Percentiles rank a stretch among this genome's conserved stretches.
Evolutionary conservation across 35 echinoderm and acorn worm species (phyloP).

Genomic region (Ophioderma brevispina): DNA sequence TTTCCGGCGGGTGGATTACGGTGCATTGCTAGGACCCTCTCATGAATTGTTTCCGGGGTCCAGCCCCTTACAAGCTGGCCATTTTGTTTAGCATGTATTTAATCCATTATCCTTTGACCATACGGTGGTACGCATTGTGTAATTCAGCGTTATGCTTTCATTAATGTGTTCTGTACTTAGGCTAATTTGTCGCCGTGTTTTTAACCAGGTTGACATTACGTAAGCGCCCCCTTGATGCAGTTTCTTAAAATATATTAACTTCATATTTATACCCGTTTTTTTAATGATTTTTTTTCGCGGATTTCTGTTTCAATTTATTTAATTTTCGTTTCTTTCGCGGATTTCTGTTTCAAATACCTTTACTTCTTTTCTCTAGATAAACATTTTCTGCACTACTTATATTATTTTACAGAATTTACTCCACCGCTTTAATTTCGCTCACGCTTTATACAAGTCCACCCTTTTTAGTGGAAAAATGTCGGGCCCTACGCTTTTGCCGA

Average conservation of each 20-base stretch:
- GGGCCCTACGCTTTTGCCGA: too few relatives aligned
- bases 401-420: not conserved
- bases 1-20: not conserved
- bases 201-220: not conserved
- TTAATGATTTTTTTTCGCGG: not conserved
- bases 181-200: not conserved
- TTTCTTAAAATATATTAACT: not conserved
- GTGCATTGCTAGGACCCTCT: not conserved
- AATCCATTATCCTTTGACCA: not conserved
- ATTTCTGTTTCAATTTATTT: not conserved
- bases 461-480: too few relatives aligned
- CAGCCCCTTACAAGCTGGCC: not conserved
- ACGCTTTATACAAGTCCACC: too few relatives aligned
- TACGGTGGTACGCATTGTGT: not conserved
- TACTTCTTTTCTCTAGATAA: too few relatives aligned
- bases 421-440: not conserved
- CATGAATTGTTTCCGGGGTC: not conserved
- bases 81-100: not conserved
- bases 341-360: too few relatives aligned
- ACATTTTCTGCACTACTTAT: not conserved
- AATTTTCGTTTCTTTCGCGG: not conserved
- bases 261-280: not conserved
- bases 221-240: not conserved
- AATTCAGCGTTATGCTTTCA: not conserved
- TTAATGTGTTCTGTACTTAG: not conserved